A percentile compares a stretch with the other conserved stretches of the same genome.
Conservation (phyloP, 2,888 invertebrate genomes). For the Cenopis cana region DNA sequence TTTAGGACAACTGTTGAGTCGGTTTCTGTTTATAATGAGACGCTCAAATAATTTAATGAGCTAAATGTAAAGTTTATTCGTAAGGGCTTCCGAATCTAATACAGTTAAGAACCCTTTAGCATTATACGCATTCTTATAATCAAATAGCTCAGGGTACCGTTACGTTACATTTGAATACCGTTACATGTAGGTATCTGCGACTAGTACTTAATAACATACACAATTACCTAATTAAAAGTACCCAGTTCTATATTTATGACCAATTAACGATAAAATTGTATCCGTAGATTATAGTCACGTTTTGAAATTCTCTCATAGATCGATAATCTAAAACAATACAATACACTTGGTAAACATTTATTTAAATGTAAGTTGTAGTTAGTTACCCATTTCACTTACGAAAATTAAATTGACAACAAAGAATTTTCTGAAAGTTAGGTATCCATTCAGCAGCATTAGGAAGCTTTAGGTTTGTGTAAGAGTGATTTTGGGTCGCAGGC, state of each 20-base stretch:
- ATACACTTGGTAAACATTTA: neutral
- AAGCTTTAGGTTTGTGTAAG: neutral
- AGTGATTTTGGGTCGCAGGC: neutral
- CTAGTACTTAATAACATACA: too few relatives aligned
- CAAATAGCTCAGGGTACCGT: neutral
- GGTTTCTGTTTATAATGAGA: constrained; percentile 29
- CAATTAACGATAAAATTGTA: neutral
- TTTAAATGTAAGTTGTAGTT: neutral
- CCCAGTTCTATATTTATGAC: neutral
- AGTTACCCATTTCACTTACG: neutral
- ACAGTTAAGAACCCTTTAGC: neutral
- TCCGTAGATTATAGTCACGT: neutral
- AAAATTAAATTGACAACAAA: constrained; percentile 39
- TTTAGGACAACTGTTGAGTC: constrained; percentile 80
- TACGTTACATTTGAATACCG: neutral
- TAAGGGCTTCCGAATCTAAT: neutral
- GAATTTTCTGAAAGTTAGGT: constrained; percentile 18
- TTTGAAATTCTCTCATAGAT: neutral
- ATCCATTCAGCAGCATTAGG: constrained; percentile 4
- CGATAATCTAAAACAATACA: neutral
- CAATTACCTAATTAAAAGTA: neutral
- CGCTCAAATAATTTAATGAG: constrained; percentile 25
- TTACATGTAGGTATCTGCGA: too few relatives aligned
- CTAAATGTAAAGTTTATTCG: constrained; percentile 11
- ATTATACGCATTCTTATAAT: neutral